A percentile compares a stretch with the other conserved stretches of the same genome.
phyloP scores from a whole-genome alignment of 2,113 vertebrate species.

The Corvus moneduloides region DNA sequence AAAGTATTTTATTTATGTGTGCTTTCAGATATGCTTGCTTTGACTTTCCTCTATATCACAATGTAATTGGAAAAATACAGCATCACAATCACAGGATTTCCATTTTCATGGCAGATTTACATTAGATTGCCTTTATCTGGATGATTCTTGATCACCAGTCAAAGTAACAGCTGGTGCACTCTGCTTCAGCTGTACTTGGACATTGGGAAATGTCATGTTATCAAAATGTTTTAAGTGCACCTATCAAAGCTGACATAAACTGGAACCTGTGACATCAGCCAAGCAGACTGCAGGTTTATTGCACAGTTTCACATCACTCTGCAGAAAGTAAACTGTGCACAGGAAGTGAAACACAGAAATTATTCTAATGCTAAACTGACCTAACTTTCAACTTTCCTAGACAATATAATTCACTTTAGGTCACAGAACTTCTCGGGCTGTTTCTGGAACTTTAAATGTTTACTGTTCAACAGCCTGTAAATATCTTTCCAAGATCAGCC shows the following conservation, averaged over 20 bases:
- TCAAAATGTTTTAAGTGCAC: slow-evolving; percentile 45
- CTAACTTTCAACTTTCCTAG: not conserved
- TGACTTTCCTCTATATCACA: not conserved
- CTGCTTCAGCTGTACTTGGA: slow-evolving; percentile 51
- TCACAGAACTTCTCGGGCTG: not conserved
- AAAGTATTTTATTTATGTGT: not conserved
- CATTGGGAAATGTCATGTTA: slow-evolving; percentile 41
- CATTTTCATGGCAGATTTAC: slow-evolving; percentile 63
- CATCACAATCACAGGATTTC: not conserved
- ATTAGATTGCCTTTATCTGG: slow-evolving; percentile 45
- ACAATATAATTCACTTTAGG: not conserved
- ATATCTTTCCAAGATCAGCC: slow-evolving; percentile 22
- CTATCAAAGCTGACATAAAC: slow-evolving; percentile 43
- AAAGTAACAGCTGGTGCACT: slow-evolving; percentile 58
- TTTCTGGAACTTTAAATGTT: slow-evolving; percentile 5
- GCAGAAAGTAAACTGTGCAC: not conserved
- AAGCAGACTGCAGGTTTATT: slow-evolving; percentile 12
- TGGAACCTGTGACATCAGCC: not conserved
- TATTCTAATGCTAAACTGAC: not conserved
- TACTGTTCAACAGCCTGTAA: slow-evolving; percentile 16
- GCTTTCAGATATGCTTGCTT: not conserved
- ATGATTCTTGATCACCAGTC: slow-evolving; percentile 51
- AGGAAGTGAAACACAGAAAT: not conserved
- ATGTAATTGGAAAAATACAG: slow-evolving; percentile 24
- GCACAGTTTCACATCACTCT: not conserved